Conservation (phyloP, 2,797 vertebrate genomes). For the Triplophysa bombifrons region DNA sequence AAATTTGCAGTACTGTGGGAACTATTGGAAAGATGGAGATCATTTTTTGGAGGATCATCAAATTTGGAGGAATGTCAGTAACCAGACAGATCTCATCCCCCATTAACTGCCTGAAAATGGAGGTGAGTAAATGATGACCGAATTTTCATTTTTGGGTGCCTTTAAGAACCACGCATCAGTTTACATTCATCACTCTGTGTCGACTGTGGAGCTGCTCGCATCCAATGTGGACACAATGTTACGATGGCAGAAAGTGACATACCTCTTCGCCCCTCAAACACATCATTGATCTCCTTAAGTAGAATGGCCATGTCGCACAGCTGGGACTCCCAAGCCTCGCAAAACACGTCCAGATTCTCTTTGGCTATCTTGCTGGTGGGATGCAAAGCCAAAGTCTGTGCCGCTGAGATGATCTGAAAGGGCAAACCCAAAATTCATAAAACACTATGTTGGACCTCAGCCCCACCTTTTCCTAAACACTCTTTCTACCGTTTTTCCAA, state of each 20-base stretch:
- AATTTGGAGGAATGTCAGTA: no score
- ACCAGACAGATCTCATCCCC: no score
- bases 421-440: not conserved
- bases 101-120: no score
- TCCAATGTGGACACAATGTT: no score
- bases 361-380: slow-evolving; percentile 98
- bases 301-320: slow-evolving; percentile 91
- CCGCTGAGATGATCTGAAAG: slow-evolving; percentile 87
- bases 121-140: no score
- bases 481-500: not conserved
- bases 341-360: slow-evolving; percentile 98
- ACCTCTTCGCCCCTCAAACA: slow-evolving; percentile 96
- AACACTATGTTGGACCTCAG: not conserved
- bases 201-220: no score
- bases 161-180: not conserved
- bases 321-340: slow-evolving; percentile 98
- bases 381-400: slow-evolving; percentile 66
- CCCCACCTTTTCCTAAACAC: not conserved
- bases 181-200: no score
- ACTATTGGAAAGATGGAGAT: not conserved
- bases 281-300: slow-evolving; percentile 91
- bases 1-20: not conserved
- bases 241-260: slow-evolving; percentile 50
- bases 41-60: no score
- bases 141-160: no score